Evolutionary conservation across 2,888 invertebrate genomes (phyloP), one percentile per base, ranked within the genome.

Genomic region (Hecatera dysodea): DNA sequence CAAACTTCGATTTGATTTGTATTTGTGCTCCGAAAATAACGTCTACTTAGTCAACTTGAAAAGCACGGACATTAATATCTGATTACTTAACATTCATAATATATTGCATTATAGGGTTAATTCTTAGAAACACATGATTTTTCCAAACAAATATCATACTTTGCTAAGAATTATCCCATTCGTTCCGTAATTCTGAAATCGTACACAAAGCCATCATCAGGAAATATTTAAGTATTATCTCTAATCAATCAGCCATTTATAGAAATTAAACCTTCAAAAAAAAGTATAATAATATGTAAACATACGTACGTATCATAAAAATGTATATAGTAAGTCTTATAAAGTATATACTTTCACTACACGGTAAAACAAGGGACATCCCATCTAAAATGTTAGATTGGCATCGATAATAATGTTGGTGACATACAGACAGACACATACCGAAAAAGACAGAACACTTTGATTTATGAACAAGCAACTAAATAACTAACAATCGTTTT

Each of bases 301-400:
- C 57, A 29, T 81, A 78, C 60, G 65, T 81, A 65, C 52, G 67
- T 71, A 78, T 78, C 61, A 82, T 82, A 82, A 81, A 79, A 78
- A 78, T 82, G 82, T 82, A 78, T 72, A 78, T 24, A 81, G 78
- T 73, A 77, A 52, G 39, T 68, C 64, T 42, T 63, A 66, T 68
- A 82, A 79, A 67, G 63, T 77, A 72, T 78, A 71, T 55, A 78
- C 33, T 67, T 66, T 46, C 50, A 62, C 64, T 62, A 82, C 50
- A 64, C 62, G 44, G 52, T 60, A 67, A 44, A 82, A 78, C 52
- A 82, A 82, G 62, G 65, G 62, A 55, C 29, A 63, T 71, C 62
- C 74, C 62, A 64, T 82, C 63, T 68, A 85, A 73, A 73, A 63
- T 12, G 27, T 74, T 73, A 56, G 46, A 67, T 83, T 85, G 80